Evolutionary conservation across 2,888 invertebrate species (phyloP).

Genomic region (Cerastis rubricosa): DNA sequence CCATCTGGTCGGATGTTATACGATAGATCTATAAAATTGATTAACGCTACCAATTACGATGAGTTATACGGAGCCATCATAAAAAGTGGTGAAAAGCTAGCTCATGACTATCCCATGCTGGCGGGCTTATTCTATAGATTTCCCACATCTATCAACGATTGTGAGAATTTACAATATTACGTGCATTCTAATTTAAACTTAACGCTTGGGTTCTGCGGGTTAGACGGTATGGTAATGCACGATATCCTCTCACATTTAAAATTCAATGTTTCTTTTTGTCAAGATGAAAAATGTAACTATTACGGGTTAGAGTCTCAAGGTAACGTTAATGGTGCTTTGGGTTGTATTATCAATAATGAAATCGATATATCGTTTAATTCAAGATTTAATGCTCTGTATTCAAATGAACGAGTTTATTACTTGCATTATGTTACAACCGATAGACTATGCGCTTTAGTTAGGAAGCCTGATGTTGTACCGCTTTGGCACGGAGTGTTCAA

Average conservation of each 20-base stretch:
- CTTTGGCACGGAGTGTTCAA: conserved; percentile 75
- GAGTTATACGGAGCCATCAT: conserved; percentile 50
- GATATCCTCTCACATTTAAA: conserved; percentile 73
- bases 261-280: conserved; percentile 68
- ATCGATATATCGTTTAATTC: conserved; percentile 81
- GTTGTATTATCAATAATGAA: conserved; percentile 68
- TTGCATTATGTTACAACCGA: conserved; percentile 71
- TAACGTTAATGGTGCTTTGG: conserved; percentile 72
- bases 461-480: conserved; percentile 68
- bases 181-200: conserved; percentile 56
- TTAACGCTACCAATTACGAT: conserved; percentile 53
- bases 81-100: conserved; percentile 57
- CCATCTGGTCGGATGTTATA: conserved; percentile 61
- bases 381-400: conserved; percentile 75
- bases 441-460: conserved; percentile 72
- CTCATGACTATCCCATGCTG: conserved; percentile 72
- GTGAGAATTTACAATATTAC: conserved; percentile 69
- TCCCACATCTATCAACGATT: conserved; percentile 76
- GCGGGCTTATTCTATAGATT: conserved; percentile 75
- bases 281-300: conserved; percentile 48
- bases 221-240: conserved; percentile 76
- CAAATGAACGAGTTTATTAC: conserved; percentile 64
- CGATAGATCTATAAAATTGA: conserved; percentile 72
- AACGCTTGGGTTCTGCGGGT: conserved; percentile 73
- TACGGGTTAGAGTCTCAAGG: conserved; percentile 68